A percentile compares a stretch with the other conserved stretches of the same genome.
Evolutionary conservation across 2,113 vertebrate species (phyloP).

Genomic region (Gulo gulo): DNA sequence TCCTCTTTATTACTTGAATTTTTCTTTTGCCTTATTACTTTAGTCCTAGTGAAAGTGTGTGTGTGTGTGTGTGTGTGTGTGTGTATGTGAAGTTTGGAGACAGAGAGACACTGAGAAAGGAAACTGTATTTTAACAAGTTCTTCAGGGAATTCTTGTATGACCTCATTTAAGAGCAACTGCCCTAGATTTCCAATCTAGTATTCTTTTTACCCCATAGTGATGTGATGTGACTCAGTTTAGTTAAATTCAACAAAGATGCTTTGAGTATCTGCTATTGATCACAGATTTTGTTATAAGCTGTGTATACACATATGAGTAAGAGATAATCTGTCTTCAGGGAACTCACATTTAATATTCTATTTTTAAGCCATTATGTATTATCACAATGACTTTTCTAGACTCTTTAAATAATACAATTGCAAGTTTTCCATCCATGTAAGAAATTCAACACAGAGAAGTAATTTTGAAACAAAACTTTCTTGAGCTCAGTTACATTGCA

Average conservation of each 20-base stretch:
- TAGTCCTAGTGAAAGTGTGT: neutral
- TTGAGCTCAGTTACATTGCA: neutral
- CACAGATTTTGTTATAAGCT: neutral
- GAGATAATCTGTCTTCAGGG: neutral
- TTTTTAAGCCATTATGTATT: neutral
- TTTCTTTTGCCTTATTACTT: neutral
- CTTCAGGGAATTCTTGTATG: neutral
- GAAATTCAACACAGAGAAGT: neutral
- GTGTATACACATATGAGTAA: neutral
- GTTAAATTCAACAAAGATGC: neutral
- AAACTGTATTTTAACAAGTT: neutral
- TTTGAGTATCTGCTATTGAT: neutral
- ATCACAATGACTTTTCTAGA: slow-evolving; percentile 1
- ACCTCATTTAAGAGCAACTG: neutral
- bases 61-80: neutral
- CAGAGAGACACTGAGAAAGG: neutral
- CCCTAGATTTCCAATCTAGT: neutral
- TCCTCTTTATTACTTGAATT: neutral
- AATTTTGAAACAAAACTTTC: neutral
- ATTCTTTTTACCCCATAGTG: neutral
- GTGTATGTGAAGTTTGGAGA: neutral
- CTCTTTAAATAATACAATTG: neutral
- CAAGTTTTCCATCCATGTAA: neutral
- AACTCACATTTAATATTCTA: neutral
- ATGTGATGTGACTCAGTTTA: neutral